These are phyloP conservation scores for Athalia circularis DNA, from an alignment of 2,888 invertebrate genomes.

Conservation along the genomic window DNA sequence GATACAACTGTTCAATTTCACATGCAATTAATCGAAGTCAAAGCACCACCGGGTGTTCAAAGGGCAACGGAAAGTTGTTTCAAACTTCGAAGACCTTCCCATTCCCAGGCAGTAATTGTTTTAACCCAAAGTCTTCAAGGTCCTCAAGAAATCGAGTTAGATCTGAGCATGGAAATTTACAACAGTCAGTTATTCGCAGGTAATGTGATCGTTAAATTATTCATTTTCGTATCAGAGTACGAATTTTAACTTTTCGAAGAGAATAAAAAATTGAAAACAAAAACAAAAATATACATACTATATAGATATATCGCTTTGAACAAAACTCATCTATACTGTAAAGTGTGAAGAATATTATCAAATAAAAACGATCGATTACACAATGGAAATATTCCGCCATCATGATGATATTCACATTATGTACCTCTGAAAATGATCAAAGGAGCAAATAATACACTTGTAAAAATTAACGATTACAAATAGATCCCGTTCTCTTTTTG, in stretches of 20 bases:
- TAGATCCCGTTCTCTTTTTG: too few relatives aligned
- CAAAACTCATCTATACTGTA: too few relatives aligned
- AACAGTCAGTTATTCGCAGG: constrained; percentile 85
- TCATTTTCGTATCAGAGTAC: constrained; percentile 90
- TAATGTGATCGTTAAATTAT: constrained; percentile 89
- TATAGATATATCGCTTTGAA: too few relatives aligned
- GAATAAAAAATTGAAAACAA: too few relatives aligned
- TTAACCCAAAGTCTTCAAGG: constrained; percentile 85
- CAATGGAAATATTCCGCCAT: too few relatives aligned
- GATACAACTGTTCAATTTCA: constrained; percentile 85
- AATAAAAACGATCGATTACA: too few relatives aligned
- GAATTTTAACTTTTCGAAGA: constrained; percentile 77
- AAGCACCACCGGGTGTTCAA: constrained; percentile 78
- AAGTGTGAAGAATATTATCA: too few relatives aligned
- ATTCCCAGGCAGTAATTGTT: constrained; percentile 86
- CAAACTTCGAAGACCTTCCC: constrained; percentile 74
- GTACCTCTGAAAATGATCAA: too few relatives aligned
- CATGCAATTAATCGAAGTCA: constrained; percentile 81
- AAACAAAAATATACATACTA: too few relatives aligned
- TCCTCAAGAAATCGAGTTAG: constrained; percentile 93
- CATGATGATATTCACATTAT: too few relatives aligned
- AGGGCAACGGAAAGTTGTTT: constrained; percentile 79
- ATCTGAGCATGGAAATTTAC: constrained; percentile 90
- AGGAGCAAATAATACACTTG: too few relatives aligned
- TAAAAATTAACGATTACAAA: too few relatives aligned